Evolutionary conservation across 1,140 invertebrate genomes (phyloP), one percentile per base, ranked within the genome.

Genomic region (Drosophila pallidifrons): DNA sequence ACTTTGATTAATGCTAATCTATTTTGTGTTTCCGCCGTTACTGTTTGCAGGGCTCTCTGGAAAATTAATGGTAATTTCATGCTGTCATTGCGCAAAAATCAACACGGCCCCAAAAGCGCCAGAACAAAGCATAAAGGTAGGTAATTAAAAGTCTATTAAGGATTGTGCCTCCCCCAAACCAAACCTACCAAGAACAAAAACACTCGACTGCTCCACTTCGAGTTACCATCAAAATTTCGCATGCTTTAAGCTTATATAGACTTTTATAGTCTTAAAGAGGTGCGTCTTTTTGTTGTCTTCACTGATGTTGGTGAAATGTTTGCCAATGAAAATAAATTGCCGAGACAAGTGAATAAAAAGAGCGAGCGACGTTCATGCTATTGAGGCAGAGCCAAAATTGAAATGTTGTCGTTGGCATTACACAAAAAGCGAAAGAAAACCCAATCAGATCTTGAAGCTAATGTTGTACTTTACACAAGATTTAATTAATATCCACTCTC

Each of bases 131-230:
- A 38, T 46, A 65, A 78, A 78, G 72, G 72, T 70, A 75, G 38
- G 61, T 76, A 81, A 83, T 83, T 83, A 83, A 80, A 81, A 85
- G 49, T 71, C 58, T 75, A 85, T 85, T 83, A 80, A 47, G 68
- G 65, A 35, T 73, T 38, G 66, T 45, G 52, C 16, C 13, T 6
- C 25, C 11, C 15, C 51, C 51, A 25, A 6, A 3, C 1, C 25
- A 10, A 15, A 15, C 20, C 25, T n/a, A 41, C 3, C 32, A 55
- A 45, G 1, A 20, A 20, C 20, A 25, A 25, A 3, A 25, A 25
- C 20, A 25, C 20, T 25, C 20, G 20, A 25, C 20, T 25, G 20
- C 20, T 25, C 20, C 20, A 25, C 20, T 20, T 46, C 16, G 35
- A 32, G 25, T 55, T 28, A 20, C 59, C 43, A 64, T 57, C 43